phyloP scores from a whole-genome alignment of 2,888 invertebrate species.

The Coremacera marginata region DNA sequence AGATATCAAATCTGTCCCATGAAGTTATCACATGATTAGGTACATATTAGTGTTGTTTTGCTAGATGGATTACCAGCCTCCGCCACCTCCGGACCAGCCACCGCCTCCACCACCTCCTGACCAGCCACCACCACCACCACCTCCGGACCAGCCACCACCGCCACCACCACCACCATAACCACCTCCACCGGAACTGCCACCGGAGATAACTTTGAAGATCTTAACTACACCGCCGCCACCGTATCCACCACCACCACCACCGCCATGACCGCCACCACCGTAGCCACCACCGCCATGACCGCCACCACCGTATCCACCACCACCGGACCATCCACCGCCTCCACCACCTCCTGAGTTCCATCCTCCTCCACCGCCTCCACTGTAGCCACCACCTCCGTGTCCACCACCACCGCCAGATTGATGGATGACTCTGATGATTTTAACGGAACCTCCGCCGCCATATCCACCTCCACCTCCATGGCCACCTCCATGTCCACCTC shows the following conservation, averaged over 20 bases:
- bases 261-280: conserved; percentile 21
- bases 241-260: conserved; percentile 36
- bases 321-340: conserved; percentile 43
- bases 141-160: conserved; percentile 1
- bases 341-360: conserved; percentile 51
- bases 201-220: conserved; percentile 37
- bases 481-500: conserved; percentile 51
- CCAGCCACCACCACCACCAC: conserved; percentile 38
- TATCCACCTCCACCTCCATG: conserved; percentile 22
- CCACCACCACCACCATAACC: conserved; percentile 42
- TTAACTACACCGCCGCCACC: conserved; percentile 12
- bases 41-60: neutral
- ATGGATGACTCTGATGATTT: conserved; percentile 23
- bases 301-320: conserved; percentile 48
- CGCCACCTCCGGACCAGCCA: neutral
- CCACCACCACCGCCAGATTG: conserved; percentile 26
- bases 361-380: conserved; percentile 49
- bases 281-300: conserved; percentile 42
- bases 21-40: conserved; percentile 3
- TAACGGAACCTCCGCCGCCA: conserved; percentile 31
- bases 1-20: neutral
- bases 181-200: conserved; percentile 42
- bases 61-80: conserved; percentile 34
- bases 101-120: conserved; percentile 19
- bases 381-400: conserved; percentile 33